Conservation (phyloP, 2,797 vertebrate genomes). For the Sebastolobus alascanus region DNA sequence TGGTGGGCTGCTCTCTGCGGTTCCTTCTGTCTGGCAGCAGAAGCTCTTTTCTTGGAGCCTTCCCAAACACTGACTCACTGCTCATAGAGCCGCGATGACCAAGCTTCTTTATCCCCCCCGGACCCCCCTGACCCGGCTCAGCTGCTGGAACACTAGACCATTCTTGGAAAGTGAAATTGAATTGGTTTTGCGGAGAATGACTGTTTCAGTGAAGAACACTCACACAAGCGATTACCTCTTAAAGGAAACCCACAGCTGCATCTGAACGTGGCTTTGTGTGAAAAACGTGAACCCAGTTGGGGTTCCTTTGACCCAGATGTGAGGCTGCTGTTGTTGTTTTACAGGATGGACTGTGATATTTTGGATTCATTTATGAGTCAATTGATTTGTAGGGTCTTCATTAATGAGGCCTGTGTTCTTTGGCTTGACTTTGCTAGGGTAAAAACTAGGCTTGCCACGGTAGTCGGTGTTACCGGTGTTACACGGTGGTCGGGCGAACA, state of each 20-base stretch:
- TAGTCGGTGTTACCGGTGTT: no score
- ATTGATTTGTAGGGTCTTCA: constrained; percentile 3
- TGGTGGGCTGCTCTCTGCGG: constrained; percentile 56
- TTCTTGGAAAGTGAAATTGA: constrained; percentile 81
- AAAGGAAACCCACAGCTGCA: constrained; percentile 64
- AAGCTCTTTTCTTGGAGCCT: constrained; percentile 72
- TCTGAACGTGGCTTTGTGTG: constrained; percentile 54
- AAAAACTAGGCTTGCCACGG: no score
- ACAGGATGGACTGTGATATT: not conserved
- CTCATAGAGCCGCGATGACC: constrained; percentile 76
- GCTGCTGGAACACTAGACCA: constrained; percentile 77
- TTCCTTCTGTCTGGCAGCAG: constrained; percentile 74
- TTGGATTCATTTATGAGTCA: not conserved
- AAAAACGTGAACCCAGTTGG: constrained; percentile 12
- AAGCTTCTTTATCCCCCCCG: constrained; percentile 71
- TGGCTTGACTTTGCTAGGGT: not conserved
- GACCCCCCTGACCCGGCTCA: constrained; percentile 71
- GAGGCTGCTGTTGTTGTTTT: constrained; percentile 8
- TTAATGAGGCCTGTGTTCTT: not conserved
- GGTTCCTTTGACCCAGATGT: constrained; percentile 33
- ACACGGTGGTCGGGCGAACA: accelerated
- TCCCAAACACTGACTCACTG: constrained; percentile 82
- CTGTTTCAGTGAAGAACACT: constrained; percentile 62
- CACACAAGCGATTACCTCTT: constrained; percentile 58
- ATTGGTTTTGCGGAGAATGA: constrained; percentile 74